phyloP scores from a whole-genome alignment of 2,888 invertebrate genomes.

The Pachliopta kotzebuea region DNA sequence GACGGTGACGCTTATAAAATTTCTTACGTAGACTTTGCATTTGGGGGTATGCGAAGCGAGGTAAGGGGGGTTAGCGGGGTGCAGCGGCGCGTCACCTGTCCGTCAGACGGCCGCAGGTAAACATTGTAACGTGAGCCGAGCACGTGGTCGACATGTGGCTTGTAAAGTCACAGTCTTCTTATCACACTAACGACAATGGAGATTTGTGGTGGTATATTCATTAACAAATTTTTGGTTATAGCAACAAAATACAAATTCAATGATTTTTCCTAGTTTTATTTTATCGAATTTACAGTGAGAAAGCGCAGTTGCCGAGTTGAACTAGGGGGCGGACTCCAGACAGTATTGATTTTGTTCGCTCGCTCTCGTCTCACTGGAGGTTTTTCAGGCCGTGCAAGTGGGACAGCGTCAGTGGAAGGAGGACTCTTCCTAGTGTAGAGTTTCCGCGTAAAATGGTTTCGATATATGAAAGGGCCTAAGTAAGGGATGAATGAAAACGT shows the following conservation, averaged over 20 bases:
- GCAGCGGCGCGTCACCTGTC: conserved; percentile 66
- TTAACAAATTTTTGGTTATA: conserved; percentile 37
- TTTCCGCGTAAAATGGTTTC: conserved; percentile 67
- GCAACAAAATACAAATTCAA: conserved; percentile 62
- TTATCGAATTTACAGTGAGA: conserved; percentile 76
- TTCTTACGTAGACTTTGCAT: conserved; percentile 34
- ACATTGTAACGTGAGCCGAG: conserved; percentile 75
- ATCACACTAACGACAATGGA: neutral
- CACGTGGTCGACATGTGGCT: conserved; percentile 73
- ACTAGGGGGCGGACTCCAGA: conserved; percentile 76
- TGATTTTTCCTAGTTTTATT: conserved; percentile 76
- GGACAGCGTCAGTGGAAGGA: conserved; percentile 55
- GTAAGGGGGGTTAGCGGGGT: conserved; percentile 39
- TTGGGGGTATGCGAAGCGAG: conserved; percentile 34
- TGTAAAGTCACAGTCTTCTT: conserved; percentile 15
- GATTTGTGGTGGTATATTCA: conserved; percentile 8
- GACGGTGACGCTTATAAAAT: conserved; percentile 33
- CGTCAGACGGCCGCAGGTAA: conserved; percentile 72
- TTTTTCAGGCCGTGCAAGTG: conserved; percentile 49
- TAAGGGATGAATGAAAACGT: conserved; percentile 78
- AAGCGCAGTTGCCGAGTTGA: conserved; percentile 76
- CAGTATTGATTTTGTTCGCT: conserved; percentile 76
- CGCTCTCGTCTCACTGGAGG: conserved; percentile 54
- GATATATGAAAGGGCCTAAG: conserved; percentile 61
- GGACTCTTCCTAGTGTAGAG: conserved; percentile 69